These are phyloP conservation scores for Pristionchus maxplancki DNA, from an alignment of 2,888 invertebrate species.

Conservation along the genomic window DNA sequence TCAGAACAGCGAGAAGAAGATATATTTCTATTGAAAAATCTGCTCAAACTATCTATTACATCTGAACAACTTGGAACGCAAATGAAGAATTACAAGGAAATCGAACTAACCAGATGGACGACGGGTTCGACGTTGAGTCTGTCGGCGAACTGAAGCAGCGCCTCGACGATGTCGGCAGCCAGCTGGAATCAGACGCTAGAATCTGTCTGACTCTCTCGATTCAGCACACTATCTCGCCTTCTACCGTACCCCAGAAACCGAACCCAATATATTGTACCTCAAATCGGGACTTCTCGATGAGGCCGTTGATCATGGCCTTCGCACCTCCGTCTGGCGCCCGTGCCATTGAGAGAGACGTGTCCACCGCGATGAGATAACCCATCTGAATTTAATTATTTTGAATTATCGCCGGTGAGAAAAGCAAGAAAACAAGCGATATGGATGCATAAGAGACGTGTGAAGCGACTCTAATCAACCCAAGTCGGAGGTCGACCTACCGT, in stretches of 20 bases:
- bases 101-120: conserved; percentile 23
- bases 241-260: too few relatives aligned
- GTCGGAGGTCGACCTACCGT: neutral
- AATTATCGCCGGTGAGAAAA: neutral
- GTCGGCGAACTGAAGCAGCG: neutral
- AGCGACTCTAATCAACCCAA: too few relatives aligned
- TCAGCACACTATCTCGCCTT: too few relatives aligned
- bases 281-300: conserved; percentile 28
- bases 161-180: conserved; percentile 36
- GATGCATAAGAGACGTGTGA: too few relatives aligned
- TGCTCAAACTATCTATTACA: too few relatives aligned
- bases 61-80: too few relatives aligned
- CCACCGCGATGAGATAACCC: conserved; percentile 42
- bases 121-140: neutral
- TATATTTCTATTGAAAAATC: too few relatives aligned
- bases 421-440: neutral
- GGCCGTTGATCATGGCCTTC: neutral
- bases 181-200: too few relatives aligned
- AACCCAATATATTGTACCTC: neutral
- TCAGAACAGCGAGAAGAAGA: too few relatives aligned
- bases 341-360: conserved; percentile 32
- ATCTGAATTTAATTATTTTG: neutral
- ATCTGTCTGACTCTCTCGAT: too few relatives aligned
- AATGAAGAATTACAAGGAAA: too few relatives aligned
- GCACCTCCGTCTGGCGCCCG: neutral